phyloP scores from a whole-genome alignment of 2,113 vertebrate genomes.

The Pantherophis guttatus region DNA sequence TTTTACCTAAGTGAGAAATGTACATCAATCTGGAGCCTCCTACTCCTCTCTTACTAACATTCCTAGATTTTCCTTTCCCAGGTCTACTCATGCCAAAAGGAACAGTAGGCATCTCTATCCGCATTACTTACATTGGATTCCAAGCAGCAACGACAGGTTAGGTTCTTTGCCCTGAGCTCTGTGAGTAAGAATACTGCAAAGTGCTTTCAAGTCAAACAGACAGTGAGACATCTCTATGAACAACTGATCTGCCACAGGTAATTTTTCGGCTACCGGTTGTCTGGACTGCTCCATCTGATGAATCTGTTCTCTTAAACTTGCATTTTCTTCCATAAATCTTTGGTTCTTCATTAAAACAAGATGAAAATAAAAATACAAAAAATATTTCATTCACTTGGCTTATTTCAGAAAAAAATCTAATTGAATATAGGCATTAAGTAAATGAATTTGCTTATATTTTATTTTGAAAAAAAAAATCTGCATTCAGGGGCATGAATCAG shows the following conservation, averaged over 20 bases:
- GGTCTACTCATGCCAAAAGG: conserved; percentile 31
- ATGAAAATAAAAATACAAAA: conserved; percentile 10
- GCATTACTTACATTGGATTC: conserved; percentile 86
- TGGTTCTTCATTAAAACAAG: conserved; percentile 67
- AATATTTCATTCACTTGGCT: not conserved
- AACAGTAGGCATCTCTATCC: conserved; percentile 9
- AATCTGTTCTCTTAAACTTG: conserved; percentile 57
- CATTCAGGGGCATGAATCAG: not conserved
- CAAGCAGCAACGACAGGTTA: conserved; percentile 89
- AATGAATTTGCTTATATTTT: not conserved
- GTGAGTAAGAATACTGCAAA: conserved; percentile 90
- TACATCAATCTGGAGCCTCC: not conserved
- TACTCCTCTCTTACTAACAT: not conserved
- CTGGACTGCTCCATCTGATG: conserved; percentile 53
- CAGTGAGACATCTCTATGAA: conserved; percentile 93
- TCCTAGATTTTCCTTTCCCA: not conserved
- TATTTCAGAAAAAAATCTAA: not conserved
- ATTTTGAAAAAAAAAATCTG: not conserved
- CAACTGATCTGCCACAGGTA: conserved; percentile 77
- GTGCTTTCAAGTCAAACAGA: conserved; percentile 88
- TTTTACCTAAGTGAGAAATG: not conserved
- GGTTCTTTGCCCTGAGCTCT: conserved; percentile 92
- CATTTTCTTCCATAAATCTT: conserved; percentile 69
- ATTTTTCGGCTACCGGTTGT: conserved; percentile 66
- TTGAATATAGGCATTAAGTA: not conserved